Percentiles rank a stretch among this genome's conserved stretches.
These are phyloP conservation scores for Aulostomus chinensis DNA, from an alignment of 2,797 vertebrate species.

Conservation along the genomic window DNA sequence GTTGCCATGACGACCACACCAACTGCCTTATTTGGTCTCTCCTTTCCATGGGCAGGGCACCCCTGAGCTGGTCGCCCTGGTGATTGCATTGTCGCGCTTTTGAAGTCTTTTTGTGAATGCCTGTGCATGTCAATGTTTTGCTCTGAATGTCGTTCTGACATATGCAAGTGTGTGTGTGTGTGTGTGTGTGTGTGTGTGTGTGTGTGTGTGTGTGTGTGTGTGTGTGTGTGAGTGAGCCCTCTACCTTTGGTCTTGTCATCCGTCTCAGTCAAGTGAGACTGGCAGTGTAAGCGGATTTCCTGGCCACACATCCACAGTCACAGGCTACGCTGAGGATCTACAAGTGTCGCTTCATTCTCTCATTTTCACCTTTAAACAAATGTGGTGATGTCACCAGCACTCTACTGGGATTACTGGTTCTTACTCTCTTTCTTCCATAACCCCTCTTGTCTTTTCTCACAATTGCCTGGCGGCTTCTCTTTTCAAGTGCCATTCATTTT, in stretches of 20 bases:
- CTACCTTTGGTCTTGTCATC: conserved; percentile 20
- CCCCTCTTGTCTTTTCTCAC: background rate
- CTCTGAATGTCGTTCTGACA: background rate
- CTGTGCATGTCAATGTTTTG: conserved; percentile 3
- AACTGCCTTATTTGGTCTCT: conserved; percentile 17
- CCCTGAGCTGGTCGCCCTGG: conserved; percentile 23
- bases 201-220: background rate
- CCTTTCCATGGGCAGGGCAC: conserved; percentile 33
- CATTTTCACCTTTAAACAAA: conserved; percentile 40
- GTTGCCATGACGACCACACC: conserved; percentile 70
- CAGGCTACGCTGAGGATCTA: conserved; percentile 28
- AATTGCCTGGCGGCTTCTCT: background rate
- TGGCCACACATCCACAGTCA: conserved; percentile 19
- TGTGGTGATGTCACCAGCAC: conserved; percentile 25
- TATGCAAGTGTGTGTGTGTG: background rate
- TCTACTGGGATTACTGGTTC: conserved; percentile 13
- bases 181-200: background rate
- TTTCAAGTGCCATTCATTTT: background rate
- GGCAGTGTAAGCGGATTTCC: conserved; percentile 44
- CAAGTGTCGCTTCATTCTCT: conserved; percentile 33
- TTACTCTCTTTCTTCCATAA: background rate
- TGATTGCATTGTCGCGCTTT: conserved; percentile 34
- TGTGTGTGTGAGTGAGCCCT: conserved; percentile 2
- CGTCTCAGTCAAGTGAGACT: conserved; percentile 31
- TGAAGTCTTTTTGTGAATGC: conserved; percentile 18